Percentiles rank a stretch among this genome's conserved stretches.
Evolutionary conservation across 2,113 vertebrate genomes (phyloP).

Genomic region (Cnemophilus loriae): DNA sequence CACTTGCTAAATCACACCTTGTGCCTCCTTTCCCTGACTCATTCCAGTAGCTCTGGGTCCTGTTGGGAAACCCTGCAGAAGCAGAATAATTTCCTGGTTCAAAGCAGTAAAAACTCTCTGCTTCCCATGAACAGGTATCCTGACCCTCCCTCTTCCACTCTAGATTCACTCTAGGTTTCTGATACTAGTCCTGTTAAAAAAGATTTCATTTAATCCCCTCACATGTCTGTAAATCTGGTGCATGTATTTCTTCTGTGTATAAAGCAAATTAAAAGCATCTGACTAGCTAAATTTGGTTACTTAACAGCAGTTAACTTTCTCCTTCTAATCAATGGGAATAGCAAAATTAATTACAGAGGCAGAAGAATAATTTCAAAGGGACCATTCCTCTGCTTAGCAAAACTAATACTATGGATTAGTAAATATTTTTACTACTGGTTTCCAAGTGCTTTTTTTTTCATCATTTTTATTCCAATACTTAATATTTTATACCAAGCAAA

Average conservation of each 20-base stretch:
- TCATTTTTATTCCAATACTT: neutral
- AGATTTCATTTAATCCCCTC: neutral
- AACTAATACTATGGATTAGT: neutral
- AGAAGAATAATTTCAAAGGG: conserved; percentile 22
- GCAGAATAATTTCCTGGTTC: neutral
- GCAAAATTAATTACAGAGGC: conserved; percentile 9
- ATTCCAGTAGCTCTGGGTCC: neutral
- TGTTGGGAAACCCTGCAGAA: neutral
- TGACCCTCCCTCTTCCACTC: neutral
- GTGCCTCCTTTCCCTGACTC: neutral
- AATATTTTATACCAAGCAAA: neutral
- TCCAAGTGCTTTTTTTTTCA: neutral
- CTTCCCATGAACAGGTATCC: neutral
- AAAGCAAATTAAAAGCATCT: conserved; percentile 26
- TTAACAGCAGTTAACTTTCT: neutral
- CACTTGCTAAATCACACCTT: neutral
- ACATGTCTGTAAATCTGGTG: neutral
- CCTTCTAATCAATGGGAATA: neutral
- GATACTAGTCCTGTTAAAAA: neutral
- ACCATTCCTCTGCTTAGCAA: neutral
- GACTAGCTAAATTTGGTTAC: neutral
- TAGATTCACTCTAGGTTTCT: neutral
- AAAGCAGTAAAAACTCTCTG: neutral
- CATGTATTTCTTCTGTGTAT: neutral
- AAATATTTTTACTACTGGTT: neutral